These are phyloP conservation scores for Odontocerum albicorne DNA, from an alignment of 2,888 invertebrate species.

Conservation along the genomic window DNA sequence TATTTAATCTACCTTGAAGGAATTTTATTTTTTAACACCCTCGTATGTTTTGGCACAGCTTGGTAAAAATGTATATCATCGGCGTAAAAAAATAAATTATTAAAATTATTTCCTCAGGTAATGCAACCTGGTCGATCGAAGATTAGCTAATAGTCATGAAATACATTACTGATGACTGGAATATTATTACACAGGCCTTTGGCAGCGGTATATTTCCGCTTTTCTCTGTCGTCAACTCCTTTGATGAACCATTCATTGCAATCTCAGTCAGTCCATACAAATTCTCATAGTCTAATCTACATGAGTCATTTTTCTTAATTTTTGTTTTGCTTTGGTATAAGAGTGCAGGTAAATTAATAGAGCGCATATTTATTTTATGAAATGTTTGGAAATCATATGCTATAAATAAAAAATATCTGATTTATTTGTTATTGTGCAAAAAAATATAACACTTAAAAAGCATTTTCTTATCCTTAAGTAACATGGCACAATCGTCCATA, in stretches of 20 bases:
- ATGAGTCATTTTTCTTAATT: conserved; percentile 6
- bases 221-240: conserved; percentile 6
- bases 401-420: conserved; percentile 13
- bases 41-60: conserved; percentile 22
- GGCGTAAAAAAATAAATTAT: conserved; percentile 35
- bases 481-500: conserved; percentile 21
- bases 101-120: conserved; percentile 32
- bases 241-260: conserved; percentile 22
- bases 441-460: conserved; percentile 31
- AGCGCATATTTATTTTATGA: conserved; percentile 10
- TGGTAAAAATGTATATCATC: conserved; percentile 27
- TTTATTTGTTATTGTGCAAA: conserved; percentile 20
- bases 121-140: conserved; percentile 35
- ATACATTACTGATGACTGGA: conserved; percentile 29
- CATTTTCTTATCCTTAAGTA: conserved; percentile 27
- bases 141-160: conserved; percentile 33
- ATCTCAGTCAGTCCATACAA: conserved; percentile 30
- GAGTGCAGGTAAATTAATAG: conserved; percentile 25
- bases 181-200: conserved; percentile 32
- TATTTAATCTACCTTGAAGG: not conserved
- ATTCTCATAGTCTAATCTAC: conserved; percentile 15
- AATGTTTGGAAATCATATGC: not conserved
- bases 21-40: conserved; percentile 10
- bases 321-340: not conserved
- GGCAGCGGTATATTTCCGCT: conserved; percentile 8